phyloP scores from a whole-genome alignment of 2,113 vertebrate species.

The Castor canadensis region DNA sequence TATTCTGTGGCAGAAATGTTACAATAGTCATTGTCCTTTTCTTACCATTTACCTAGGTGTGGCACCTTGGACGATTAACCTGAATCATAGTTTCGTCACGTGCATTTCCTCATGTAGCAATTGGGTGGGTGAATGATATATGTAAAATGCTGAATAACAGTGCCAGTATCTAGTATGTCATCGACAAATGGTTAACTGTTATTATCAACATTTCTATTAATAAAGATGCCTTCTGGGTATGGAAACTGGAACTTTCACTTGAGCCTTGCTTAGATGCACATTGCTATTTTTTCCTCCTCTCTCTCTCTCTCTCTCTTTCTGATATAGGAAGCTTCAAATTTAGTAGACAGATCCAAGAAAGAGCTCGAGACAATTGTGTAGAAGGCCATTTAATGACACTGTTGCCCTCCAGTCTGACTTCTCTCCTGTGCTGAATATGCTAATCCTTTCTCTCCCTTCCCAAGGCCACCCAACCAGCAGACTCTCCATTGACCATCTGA shows the following conservation, averaged over 20 bases:
- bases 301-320: not conserved
- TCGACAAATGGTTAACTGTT: not conserved
- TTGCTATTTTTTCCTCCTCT: not conserved
- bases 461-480: not conserved
- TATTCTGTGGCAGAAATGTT: not conserved
- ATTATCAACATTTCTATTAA: not conserved
- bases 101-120: not conserved
- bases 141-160: not conserved
- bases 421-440: not conserved
- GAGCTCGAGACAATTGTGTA: not conserved
- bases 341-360: not conserved
- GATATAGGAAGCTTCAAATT: conserved; percentile 26
- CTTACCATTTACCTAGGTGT: not conserved
- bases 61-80: not conserved
- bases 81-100: not conserved
- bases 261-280: not conserved
- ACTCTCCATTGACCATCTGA: not conserved
- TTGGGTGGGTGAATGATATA: not conserved
- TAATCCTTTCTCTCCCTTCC: not conserved
- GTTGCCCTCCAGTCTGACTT: not conserved
- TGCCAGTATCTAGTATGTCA: not conserved
- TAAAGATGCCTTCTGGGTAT: not conserved
- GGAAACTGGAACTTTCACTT: not conserved
- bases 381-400: not conserved
- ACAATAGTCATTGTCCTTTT: not conserved